Evolutionary conservation across 2,113 vertebrate genomes (phyloP).

Genomic region (Muscicapa adusta): DNA sequence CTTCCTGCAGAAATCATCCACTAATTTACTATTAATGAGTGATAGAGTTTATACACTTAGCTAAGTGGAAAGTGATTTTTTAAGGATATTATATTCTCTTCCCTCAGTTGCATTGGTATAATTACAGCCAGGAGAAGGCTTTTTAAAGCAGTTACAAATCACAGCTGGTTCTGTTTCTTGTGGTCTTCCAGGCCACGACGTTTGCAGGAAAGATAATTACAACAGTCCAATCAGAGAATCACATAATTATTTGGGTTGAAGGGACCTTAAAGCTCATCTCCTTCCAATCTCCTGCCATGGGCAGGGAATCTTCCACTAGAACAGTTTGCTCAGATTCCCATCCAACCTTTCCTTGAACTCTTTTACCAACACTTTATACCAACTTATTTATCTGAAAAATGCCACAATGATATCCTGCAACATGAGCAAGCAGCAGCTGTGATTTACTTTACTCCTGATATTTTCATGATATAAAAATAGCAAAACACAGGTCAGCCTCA

Average conservation of each 20-base stretch:
- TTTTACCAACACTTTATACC: background rate
- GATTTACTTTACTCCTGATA: background rate
- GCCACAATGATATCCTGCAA: background rate
- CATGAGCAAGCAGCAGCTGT: background rate
- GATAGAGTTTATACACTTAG: background rate
- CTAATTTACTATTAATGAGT: conserved; percentile 9
- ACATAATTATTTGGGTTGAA: background rate
- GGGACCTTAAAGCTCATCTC: background rate
- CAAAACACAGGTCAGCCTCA: background rate
- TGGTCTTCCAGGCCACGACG: background rate
- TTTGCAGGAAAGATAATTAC: background rate
- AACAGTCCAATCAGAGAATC: background rate
- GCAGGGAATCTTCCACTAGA: background rate
- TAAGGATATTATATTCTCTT: background rate
- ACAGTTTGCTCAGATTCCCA: background rate
- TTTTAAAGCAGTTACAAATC: background rate
- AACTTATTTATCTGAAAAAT: background rate
- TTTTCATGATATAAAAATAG: background rate
- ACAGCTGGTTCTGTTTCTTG: background rate
- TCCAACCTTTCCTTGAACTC: background rate
- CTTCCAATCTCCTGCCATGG: too few species aligned
- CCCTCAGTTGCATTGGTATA: background rate
- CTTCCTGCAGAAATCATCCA: background rate
- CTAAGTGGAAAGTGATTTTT: conserved; percentile 1
- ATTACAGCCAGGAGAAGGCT: background rate